Conservation (phyloP, 2,888 invertebrate genomes). For the Dynastes grantii region DNA sequence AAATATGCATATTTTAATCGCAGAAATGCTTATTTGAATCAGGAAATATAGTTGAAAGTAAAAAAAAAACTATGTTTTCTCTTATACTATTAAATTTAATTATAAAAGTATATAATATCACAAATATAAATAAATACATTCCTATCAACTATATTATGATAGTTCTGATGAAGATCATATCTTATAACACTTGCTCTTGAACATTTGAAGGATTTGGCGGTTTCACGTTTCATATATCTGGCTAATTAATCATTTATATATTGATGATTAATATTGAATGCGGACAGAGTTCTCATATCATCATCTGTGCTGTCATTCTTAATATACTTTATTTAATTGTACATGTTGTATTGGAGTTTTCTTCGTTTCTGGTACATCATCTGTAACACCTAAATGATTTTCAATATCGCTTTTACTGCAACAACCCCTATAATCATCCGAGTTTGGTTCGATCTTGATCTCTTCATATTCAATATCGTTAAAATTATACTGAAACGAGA, state of each 20-base stretch:
- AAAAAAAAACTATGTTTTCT: not conserved
- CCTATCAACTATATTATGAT: not conserved
- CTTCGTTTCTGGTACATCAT: not conserved
- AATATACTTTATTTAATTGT: too few relatives aligned
- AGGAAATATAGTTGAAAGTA: not conserved
- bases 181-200: too few relatives aligned
- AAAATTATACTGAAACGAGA: constrained; percentile 1
- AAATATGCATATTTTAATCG: too few relatives aligned
- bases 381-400: not conserved
- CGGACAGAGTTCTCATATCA: too few relatives aligned
- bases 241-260: too few relatives aligned
- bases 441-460: not conserved
- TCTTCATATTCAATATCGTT: constrained; percentile 20
- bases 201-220: too few relatives aligned
- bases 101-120: not conserved
- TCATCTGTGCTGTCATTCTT: too few relatives aligned
- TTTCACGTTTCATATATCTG: too few relatives aligned
- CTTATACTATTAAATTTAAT: not conserved
- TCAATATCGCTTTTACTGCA: not conserved
- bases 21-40: too few relatives aligned
- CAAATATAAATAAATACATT: not conserved
- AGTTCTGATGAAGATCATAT: not conserved
- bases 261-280: too few relatives aligned
- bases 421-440: not conserved
- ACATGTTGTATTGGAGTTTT: too few relatives aligned